Conservation (phyloP, 2,113 vertebrate species). For the Rhizomys pruinosus region DNA sequence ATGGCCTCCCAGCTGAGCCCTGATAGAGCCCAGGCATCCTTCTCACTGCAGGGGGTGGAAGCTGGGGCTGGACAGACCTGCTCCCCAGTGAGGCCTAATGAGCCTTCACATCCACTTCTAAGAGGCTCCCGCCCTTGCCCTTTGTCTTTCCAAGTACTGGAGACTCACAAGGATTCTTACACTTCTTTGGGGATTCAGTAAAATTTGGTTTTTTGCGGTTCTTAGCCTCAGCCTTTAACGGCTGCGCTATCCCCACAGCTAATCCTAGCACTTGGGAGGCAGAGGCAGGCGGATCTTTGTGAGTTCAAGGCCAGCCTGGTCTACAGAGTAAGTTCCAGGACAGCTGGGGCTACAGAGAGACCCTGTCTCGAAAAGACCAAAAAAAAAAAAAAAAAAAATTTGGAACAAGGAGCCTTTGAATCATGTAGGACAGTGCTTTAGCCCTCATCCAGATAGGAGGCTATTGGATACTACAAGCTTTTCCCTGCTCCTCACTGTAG, state of each 20-base stretch:
- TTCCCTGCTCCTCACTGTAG: background rate
- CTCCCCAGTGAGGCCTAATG: background rate
- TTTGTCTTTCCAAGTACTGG: background rate
- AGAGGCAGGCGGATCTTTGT: too few relatives aligned
- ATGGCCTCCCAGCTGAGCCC: slow-evolving; percentile 60
- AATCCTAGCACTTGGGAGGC: too few relatives aligned
- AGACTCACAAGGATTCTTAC: background rate
- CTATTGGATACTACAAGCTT: background rate
- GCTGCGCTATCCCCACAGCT: too few relatives aligned
- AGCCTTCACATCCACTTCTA: background rate
- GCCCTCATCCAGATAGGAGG: background rate
- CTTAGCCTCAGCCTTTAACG: too few relatives aligned
- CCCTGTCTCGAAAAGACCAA: too few relatives aligned
- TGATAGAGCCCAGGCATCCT: background rate
- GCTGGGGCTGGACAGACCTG: background rate
- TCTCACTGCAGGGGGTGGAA: background rate
- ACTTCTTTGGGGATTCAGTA: background rate
- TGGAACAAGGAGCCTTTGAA: background rate
- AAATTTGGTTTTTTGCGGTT: too few relatives aligned
- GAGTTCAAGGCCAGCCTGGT: too few relatives aligned
- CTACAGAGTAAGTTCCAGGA: too few relatives aligned
- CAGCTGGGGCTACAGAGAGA: too few relatives aligned
- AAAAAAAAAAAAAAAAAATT: too few relatives aligned
- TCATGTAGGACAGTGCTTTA: too few relatives aligned
- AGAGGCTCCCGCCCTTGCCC: background rate